These are phyloP conservation scores for Phodopus roborovskii DNA, from an alignment of 2,113 vertebrate species.

Conservation along the genomic window DNA sequence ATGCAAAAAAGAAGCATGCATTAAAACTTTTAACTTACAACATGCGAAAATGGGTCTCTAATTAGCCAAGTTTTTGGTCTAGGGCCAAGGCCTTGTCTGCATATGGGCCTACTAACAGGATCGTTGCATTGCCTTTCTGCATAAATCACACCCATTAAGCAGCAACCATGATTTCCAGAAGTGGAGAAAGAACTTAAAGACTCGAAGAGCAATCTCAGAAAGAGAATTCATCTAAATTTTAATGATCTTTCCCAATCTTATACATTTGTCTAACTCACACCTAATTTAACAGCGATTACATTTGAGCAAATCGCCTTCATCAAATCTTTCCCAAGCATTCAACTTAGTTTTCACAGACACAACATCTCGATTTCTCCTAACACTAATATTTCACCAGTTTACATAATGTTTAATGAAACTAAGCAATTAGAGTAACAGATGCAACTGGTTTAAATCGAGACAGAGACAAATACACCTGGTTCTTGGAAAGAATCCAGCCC, in stretches of 20 bases:
- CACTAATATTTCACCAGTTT: constrained; percentile 81
- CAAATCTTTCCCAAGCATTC: constrained; percentile 78
- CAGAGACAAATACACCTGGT: constrained; percentile 69
- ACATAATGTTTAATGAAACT: constrained; percentile 81
- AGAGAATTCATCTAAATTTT: constrained; percentile 84
- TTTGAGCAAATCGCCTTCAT: constrained; percentile 82
- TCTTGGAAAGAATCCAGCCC: constrained; percentile 57
- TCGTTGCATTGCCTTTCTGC: constrained; percentile 6
- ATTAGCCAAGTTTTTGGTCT: neutral
- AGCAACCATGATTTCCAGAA: constrained; percentile 66
- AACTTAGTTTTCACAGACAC: constrained; percentile 78
- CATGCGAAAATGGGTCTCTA: neutral
- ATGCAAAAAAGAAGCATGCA: neutral
- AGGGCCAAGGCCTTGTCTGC: neutral
- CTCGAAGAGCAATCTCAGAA: constrained; percentile 77
- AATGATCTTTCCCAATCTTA: constrained; percentile 83
- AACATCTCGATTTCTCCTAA: constrained; percentile 78
- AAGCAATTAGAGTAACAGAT: constrained; percentile 80
- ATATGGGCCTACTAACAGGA: neutral
- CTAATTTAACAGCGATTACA: constrained; percentile 83
- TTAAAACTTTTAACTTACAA: constrained; percentile 18
- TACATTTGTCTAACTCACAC: constrained; percentile 82
- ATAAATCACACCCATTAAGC: constrained; percentile 66
- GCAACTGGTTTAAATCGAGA: constrained; percentile 68
- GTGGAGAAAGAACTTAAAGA: constrained; percentile 74